These are phyloP conservation scores for Drosophila testacea DNA, from an alignment of 2,888 invertebrate species.

Conservation along the genomic window DNA sequence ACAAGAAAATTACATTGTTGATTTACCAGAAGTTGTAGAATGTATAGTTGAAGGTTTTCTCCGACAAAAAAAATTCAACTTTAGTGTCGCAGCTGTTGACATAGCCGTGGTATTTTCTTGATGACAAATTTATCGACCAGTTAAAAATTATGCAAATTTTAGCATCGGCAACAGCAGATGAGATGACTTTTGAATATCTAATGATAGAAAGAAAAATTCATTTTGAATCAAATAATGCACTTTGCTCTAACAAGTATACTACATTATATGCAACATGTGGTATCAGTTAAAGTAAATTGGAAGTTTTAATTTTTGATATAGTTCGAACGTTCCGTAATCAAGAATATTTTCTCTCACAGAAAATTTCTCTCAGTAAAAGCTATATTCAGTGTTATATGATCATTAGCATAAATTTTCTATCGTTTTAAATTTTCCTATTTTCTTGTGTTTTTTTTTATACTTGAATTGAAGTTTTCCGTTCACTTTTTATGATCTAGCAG, in stretches of 20 bases:
- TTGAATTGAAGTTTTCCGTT: constrained; percentile 11
- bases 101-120: constrained; percentile 33
- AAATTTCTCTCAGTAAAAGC: background rate
- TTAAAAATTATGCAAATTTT: constrained; percentile 51
- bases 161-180: constrained; percentile 32
- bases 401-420: no score
- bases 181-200: constrained; percentile 32
- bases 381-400: background rate
- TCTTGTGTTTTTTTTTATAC: background rate
- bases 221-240: constrained; percentile 6
- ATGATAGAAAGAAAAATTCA: constrained; percentile 1
- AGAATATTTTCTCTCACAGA: background rate
- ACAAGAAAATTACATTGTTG: constrained; percentile 3
- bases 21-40: constrained; percentile 2
- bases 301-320: background rate
- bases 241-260: constrained; percentile 8
- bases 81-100: constrained; percentile 41
- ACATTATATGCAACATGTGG: background rate
- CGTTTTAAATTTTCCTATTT: background rate
- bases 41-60: background rate
- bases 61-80: constrained; percentile 28
- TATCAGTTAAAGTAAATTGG: background rate
- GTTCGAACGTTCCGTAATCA: background rate
- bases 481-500: constrained; percentile 11
- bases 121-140: constrained; percentile 46